Percentiles rank a stretch among this genome's conserved stretches.
Evolutionary conservation across 2,113 vertebrate genomes (phyloP).

Genomic region (Rhegmatorhina hoffmannsi): DNA sequence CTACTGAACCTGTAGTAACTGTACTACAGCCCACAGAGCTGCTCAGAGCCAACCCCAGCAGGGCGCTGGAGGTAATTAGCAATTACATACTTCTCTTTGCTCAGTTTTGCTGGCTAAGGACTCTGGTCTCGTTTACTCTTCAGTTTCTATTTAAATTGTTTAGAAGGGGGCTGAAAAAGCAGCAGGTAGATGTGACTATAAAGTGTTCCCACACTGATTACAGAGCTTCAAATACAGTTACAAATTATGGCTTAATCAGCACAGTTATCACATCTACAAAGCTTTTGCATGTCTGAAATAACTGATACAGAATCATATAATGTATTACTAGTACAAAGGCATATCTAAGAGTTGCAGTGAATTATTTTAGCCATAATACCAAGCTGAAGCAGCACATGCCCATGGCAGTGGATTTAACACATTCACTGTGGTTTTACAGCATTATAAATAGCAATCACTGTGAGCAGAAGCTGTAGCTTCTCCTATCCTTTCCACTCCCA

Average conservation of each 20-base stretch:
- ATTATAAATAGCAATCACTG: neutral
- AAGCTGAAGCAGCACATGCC: neutral
- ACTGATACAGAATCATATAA: neutral
- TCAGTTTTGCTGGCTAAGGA: neutral
- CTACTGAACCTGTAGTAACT: neutral
- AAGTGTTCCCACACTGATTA: neutral
- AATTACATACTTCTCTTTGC: slow-evolving; percentile 1
- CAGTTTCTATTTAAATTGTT: neutral
- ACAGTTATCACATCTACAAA: neutral
- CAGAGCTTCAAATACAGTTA: neutral
- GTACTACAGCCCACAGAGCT: neutral
- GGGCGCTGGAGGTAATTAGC: slow-evolving; percentile 37
- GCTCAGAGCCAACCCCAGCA: neutral
- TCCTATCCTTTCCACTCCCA: neutral
- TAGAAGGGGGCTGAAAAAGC: neutral
- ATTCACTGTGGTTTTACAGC: neutral
- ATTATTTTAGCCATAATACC: neutral
- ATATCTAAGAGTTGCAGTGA: neutral
- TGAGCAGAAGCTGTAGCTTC: slow-evolving; percentile 8
- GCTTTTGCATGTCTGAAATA: neutral
- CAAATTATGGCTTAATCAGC: neutral
- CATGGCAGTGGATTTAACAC: neutral
- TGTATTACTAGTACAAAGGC: neutral
- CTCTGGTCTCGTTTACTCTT: neutral
- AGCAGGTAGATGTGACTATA: neutral